Base-by-base conservation (phyloP, 2,888 invertebrate species). In the Agrotis clavis region DNA sequence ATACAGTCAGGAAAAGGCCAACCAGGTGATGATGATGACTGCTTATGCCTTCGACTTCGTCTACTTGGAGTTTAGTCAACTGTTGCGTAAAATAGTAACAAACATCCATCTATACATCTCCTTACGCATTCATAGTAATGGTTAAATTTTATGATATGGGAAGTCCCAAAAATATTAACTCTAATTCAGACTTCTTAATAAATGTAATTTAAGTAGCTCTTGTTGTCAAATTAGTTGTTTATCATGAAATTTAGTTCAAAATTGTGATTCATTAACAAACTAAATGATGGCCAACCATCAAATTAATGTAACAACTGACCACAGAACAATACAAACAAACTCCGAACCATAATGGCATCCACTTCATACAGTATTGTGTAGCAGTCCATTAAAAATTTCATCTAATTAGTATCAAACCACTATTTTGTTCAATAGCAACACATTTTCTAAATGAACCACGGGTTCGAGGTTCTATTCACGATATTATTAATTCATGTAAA, bases 401-500 rank as follows among this genome's bases (percentile, higher is more conserved):
- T 60, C 57, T 65, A 81, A 79, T 81, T 79, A 81, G 51, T 65
- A 35, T 35, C 47, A 60, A 21, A 51, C 62, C 47, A 18, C 54
- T 45, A 66, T 21, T 76, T 48, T 21, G 48, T 57, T 6, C 45
- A 68, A 50, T 74, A 74, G 67, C 11, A 56, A 54, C n/a, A 45
- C 18, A 57, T 57, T 57, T 18, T 19, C 21, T 19, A 60, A 60
- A 66, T 54, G 13, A 67, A 25, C 13, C 51, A 16, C 19, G 1
- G 30, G 56, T 62, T 45, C 2, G 53, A 57, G 47, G 16, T 71
- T 57, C 35, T 14, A 21, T 19, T 68, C 48, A 67, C 48, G n/a
- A 50, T 61, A 67, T 59, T 21, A 67, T 66, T 19, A 19, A 54
- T 74, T 72, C 47, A 77, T 72, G 65, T 41, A 77, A 84, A 86